Conservation (phyloP, 1,140 invertebrate species). For the Apis laboriosa region DNA sequence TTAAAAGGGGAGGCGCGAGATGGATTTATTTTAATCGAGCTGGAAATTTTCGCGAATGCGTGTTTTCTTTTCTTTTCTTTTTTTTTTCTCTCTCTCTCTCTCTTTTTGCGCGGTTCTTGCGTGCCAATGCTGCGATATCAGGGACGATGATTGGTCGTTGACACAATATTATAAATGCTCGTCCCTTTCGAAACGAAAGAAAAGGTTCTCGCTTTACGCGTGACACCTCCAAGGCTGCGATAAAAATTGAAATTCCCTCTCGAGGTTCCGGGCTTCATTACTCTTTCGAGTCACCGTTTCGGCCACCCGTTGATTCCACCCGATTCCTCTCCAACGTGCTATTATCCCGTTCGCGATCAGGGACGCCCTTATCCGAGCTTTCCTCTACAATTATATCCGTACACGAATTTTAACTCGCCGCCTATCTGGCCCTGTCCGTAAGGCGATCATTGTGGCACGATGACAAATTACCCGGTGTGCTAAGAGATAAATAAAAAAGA, state of each 20-base stretch:
- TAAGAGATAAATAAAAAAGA: slow-evolving; percentile 59
- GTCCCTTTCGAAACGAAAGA: not conserved
- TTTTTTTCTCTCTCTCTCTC: no score
- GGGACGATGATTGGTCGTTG: not conserved
- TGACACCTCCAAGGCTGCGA: no score
- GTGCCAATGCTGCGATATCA: not conserved
- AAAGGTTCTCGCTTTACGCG: not conserved
- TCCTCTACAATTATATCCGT: slow-evolving; percentile 57
- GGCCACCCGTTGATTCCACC: not conserved
- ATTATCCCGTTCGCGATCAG: slow-evolving; percentile 7
- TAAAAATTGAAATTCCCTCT: not conserved
- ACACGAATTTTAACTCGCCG: slow-evolving; percentile 66
- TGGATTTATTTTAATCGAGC: not conserved
- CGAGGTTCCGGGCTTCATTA: not conserved
- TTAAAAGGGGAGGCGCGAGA: not conserved
- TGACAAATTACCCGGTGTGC: slow-evolving; percentile 67
- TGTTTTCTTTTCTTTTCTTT: not conserved
- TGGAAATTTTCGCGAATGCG: not conserved
- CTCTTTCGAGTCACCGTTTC: not conserved
- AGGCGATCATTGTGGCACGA: slow-evolving; percentile 64
- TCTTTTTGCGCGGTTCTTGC: not conserved
- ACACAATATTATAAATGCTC: no score
- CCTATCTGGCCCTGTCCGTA: slow-evolving; percentile 51
- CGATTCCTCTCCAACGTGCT: not conserved
- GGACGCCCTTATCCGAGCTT: slow-evolving; percentile 32